Evolutionary conservation across 2,888 invertebrate species (phyloP), one percentile per base, ranked within the genome.

Genomic region (Magallana nippona): DNA sequence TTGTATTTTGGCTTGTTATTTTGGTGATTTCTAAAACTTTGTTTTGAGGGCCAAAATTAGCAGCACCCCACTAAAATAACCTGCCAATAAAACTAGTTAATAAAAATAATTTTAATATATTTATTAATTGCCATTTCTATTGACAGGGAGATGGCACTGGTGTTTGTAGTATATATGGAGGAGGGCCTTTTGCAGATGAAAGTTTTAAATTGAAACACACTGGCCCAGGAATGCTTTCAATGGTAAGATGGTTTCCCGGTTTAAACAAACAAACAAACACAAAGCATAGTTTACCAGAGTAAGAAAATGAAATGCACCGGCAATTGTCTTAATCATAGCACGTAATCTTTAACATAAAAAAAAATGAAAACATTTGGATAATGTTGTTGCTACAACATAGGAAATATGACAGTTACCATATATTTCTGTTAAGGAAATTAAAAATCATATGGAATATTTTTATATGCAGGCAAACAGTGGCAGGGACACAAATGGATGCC

Each of bases 401-500:
- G 44, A 19, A n/a, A 19, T 93, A 55, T 44, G 44, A 8, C 44
- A 44, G 44, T 44, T 44, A 44, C 44, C 44, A 44, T 44, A 44
- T 44, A 0, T 44, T 44, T 44, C 44, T 44, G 44, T 44, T 44
- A 44, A 44, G 44, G 5, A 44, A 44, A 44, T 44, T 44, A 44
- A 44, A 44, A 44, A 44, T 44, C 44, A 44, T 44, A 5, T 44
- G 44, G 44, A 44, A 8, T 44, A 44, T 44, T 44, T 44, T 44
- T 44, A 44, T 0, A 44, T 44, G 44, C 92, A 96, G 96, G 99
- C 99, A 0, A 99, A 99, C 94, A 98, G 98, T 95, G 99, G 99
- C 1, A 97, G 98, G 95, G 98, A 99, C 93, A 99, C 99, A 13
- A 99, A 99, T 94, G 99, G 99, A 0, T 99, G 99, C 93, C 99